phyloP scores from a whole-genome alignment of 2,113 vertebrate species.

The Chlamydotis undulata region DNA sequence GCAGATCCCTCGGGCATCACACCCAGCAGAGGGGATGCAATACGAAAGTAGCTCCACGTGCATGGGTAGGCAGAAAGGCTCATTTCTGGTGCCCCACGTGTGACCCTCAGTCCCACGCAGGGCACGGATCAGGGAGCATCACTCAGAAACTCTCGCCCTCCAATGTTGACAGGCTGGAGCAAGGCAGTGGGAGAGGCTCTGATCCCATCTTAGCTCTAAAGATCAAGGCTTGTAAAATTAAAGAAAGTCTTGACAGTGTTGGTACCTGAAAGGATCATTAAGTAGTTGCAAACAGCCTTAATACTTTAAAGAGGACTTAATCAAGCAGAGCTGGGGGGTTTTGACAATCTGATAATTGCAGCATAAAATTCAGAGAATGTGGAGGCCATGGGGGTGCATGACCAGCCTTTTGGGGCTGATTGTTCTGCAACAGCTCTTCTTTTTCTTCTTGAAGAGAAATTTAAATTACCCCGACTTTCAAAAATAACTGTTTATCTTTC shows the following conservation, averaged over 20 bases:
- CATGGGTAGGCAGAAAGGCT: background rate
- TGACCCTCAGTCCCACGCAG: background rate
- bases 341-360: constrained; percentile 41
- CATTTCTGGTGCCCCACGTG: background rate
- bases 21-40: fast-evolving
- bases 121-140: fast-evolving
- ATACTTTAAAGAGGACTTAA: constrained; percentile 44
- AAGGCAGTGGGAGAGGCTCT: background rate
- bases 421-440: background rate
- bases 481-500: constrained; percentile 49
- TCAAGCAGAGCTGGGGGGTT: constrained; percentile 11
- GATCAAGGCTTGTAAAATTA: background rate
- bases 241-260: background rate
- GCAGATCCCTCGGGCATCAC: background rate
- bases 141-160: background rate
- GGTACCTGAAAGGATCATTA: constrained; percentile 13
- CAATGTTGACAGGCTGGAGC: background rate
- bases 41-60: background rate
- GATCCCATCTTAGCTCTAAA: background rate
- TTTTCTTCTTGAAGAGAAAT: constrained; percentile 17
- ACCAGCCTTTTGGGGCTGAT: background rate
- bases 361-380: constrained; percentile 51
- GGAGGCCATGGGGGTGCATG: background rate
- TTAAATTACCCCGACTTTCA: constrained; percentile 3
- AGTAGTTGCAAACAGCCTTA: constrained; percentile 35